Evolutionary conservation across 2,888 invertebrate genomes (phyloP).

Genomic region (Cecidostiba fungosa): DNA sequence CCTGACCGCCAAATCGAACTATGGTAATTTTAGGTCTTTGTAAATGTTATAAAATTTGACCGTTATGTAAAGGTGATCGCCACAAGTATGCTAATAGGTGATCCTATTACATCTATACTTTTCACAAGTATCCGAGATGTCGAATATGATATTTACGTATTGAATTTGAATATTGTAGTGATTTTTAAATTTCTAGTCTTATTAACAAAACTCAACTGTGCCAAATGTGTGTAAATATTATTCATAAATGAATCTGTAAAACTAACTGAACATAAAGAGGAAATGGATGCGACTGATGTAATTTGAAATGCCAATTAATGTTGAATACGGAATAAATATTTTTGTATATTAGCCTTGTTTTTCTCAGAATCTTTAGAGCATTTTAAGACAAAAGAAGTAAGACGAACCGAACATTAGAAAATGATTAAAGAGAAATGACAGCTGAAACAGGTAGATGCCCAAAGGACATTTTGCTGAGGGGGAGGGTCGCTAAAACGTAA

Average conservation of each 20-base stretch:
- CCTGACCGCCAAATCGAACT: not conserved
- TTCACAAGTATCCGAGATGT: constrained; percentile 29
- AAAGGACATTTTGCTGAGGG: constrained; percentile 55
- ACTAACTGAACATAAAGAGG: too few species aligned
- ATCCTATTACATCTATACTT: constrained; percentile 45
- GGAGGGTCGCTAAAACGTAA: constrained; percentile 66
- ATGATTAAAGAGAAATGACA: constrained; percentile 53
- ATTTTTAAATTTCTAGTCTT: too few species aligned
- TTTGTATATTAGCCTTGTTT: too few species aligned
- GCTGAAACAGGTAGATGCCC: constrained; percentile 55
- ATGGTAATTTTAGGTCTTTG: constrained; percentile 45
- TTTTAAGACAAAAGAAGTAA: not conserved
- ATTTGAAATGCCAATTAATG: too few species aligned
- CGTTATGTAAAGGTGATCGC: constrained; percentile 39
- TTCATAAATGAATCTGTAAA: too few species aligned
- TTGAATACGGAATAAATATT: too few species aligned
- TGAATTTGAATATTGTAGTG: not conserved
- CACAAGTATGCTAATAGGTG: constrained; percentile 40
- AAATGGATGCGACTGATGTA: too few species aligned
- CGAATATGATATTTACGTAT: constrained; percentile 9
- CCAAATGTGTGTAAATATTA: too few species aligned
- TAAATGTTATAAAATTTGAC: constrained; percentile 8
- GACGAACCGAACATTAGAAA: constrained; percentile 30
- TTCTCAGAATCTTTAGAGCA: not conserved
- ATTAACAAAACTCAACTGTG: too few species aligned